Percentiles rank a stretch among this genome's conserved stretches.
Evolutionary conservation across 1,140 invertebrate genomes (phyloP).

Genomic region (Pectinophora gossypiella): DNA sequence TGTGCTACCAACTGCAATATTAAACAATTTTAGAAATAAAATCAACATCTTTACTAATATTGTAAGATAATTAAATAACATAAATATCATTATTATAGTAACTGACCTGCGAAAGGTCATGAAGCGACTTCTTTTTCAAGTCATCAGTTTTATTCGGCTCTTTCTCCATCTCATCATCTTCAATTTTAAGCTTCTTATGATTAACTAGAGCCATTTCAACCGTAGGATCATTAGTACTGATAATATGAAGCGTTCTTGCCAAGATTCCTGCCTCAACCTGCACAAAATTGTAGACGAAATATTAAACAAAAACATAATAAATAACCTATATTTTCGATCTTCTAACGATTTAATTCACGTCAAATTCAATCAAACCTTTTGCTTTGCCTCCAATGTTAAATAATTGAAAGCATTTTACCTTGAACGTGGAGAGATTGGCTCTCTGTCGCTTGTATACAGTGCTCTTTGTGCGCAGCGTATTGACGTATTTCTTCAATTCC

Average conservation of each 20-base stretch:
- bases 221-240: slow-evolving; percentile 61
- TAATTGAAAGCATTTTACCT: too few species aligned
- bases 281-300: slow-evolving; percentile 8
- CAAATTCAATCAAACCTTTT: too few species aligned
- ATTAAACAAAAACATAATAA: slow-evolving; percentile 8
- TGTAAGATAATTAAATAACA: background rate
- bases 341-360: too few species aligned
- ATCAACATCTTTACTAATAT: background rate
- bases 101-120: slow-evolving; percentile 69
- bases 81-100: background rate
- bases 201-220: slow-evolving; percentile 70
- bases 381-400: too few species aligned
- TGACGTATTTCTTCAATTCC: slow-evolving; percentile 90
- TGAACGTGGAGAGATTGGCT: slow-evolving; percentile 82
- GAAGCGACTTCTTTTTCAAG: slow-evolving; percentile 58
- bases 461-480: slow-evolving; percentile 85
- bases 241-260: slow-evolving; percentile 60
- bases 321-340: too few species aligned
- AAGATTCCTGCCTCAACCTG: slow-evolving; percentile 68
- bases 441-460: slow-evolving; percentile 87
- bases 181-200: slow-evolving; percentile 69
- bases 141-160: slow-evolving; percentile 45
- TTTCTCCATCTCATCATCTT: slow-evolving; percentile 52
- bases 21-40: slow-evolving; percentile 10
- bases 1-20: slow-evolving; percentile 60